Evolutionary conservation across 2,888 invertebrate species (phyloP).

Genomic region (Athetis lepigone): DNA sequence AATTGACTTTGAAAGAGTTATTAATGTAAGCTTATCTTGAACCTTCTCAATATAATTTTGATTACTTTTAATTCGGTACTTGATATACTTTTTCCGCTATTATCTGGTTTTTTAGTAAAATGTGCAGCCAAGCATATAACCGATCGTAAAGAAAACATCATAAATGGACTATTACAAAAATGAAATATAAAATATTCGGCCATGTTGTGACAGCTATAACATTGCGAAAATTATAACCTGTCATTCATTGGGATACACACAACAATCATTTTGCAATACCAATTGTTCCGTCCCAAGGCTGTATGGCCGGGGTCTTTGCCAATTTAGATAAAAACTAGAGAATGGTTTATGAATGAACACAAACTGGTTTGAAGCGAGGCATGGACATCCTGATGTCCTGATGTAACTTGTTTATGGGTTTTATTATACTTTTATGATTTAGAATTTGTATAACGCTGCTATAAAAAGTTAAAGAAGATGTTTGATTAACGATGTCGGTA

Average conservation of each 20-base stretch:
- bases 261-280: slow-evolving; percentile 39
- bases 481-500: slow-evolving; percentile 35
- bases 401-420: slow-evolving; percentile 52
- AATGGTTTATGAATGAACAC: slow-evolving; percentile 69
- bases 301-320: slow-evolving; percentile 52
- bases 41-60: slow-evolving; percentile 25
- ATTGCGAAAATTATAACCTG: slow-evolving; percentile 49
- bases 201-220: slow-evolving; percentile 43
- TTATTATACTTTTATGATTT: slow-evolving; percentile 43
- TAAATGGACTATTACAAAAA: slow-evolving; percentile 7
- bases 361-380: slow-evolving; percentile 65
- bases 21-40: slow-evolving; percentile 38
- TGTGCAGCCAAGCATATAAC: slow-evolving; percentile 8
- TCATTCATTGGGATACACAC: slow-evolving; percentile 45
- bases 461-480: slow-evolving; percentile 31
- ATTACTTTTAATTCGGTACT: slow-evolving; percentile 33
- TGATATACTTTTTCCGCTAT: slow-evolving; percentile 18
- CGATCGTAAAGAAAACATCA: slow-evolving; percentile 4
- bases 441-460: slow-evolving; percentile 32
- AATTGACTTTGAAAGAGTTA: slow-evolving; percentile 61
- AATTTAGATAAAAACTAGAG: slow-evolving; percentile 63
- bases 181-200: slow-evolving; percentile 19
- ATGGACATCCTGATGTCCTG: slow-evolving; percentile 58
- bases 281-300: slow-evolving; percentile 60
- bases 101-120: slow-evolving; percentile 26